Base-by-base conservation (phyloP, 2,113 vertebrate genomes). In the Ursus arctos region DNA sequence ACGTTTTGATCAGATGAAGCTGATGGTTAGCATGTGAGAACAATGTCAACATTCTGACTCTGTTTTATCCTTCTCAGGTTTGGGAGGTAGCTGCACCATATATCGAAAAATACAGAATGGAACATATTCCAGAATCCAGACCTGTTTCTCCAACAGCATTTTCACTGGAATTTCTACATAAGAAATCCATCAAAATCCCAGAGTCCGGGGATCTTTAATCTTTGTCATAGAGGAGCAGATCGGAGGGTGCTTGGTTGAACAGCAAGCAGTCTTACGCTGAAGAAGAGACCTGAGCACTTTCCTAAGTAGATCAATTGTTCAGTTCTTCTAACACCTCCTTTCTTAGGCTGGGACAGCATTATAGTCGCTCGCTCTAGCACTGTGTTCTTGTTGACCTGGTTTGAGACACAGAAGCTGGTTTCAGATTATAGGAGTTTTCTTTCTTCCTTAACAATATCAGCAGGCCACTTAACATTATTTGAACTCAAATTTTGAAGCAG, bases 21-120 rank as follows among this genome's bases (percentile, higher is more conserved):
- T 72, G 91, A 57, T 19, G 83, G 63, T 80, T 65, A 47, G 14
- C 9, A 0, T 28, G 26, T 53, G 47, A 63, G 89, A 96, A 67
- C 28, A 43, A 5, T 1, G 33, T 43, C 57, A 33, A 3, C 28
- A 0, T 67, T 96, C 77, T 76, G 22, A 94, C 81, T 89, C 47
- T 96, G 72, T 47, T 85, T 71, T 91, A 69, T 83, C 87, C 74
- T 92, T 88, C 67, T 47, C 2, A 99, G 99, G 99, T 99, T 83
- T 99, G 99, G 99, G 95, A 99, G n/a, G 99, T 99, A 65, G 99
- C 99, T 86, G 88, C 98, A 33, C 99, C 99, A 4, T 99, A 99
- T 97, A 99, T 99, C 43, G 99, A 99, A 89, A 99, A 99, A 97
- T 99, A 99, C 96, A 99, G 99, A 98, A 98, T 98, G 36, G 99